These are phyloP conservation scores for Phlogophora meticulosa DNA, from an alignment of 2,888 invertebrate genomes.

Conservation along the genomic window DNA sequence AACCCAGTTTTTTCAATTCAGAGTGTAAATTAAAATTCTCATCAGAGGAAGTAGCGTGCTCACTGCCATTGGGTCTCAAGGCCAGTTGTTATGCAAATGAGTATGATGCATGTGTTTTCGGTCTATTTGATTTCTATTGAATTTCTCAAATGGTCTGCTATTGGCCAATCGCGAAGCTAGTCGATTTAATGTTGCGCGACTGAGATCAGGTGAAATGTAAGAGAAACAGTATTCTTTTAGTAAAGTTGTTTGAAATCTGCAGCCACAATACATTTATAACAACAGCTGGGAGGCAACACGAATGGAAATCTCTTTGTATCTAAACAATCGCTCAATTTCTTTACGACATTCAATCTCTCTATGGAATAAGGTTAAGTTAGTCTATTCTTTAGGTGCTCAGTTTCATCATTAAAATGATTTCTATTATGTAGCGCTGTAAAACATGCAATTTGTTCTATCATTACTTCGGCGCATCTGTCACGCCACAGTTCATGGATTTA, in stretches of 20 bases:
- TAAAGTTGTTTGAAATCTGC: constrained; percentile 30
- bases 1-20: constrained; percentile 28
- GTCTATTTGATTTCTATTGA: constrained; percentile 79
- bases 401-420: constrained; percentile 29
- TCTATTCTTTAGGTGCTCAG: constrained; percentile 6
- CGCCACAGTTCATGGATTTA: neutral
- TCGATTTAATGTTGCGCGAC: constrained; percentile 48
- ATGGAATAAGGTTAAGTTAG: constrained; percentile 10
- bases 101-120: constrained; percentile 77
- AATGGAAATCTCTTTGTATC: constrained; percentile 48
- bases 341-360: constrained; percentile 33
- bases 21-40: constrained; percentile 17
- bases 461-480: constrained; percentile 5
- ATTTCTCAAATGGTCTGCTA: constrained; percentile 70
- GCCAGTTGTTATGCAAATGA: constrained; percentile 75
- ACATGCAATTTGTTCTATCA: neutral
- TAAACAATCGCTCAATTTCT: constrained; percentile 52
- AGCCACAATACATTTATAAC: constrained; percentile 45
- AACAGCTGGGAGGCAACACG: constrained; percentile 26
- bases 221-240: constrained; percentile 43
- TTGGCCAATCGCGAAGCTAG: constrained; percentile 64
- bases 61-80: constrained; percentile 64
- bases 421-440: constrained; percentile 3
- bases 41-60: constrained; percentile 47
- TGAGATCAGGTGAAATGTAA: constrained; percentile 35